A percentile compares a stretch with the other conserved stretches of the same genome.
Evolutionary conservation across 1,140 invertebrate genomes (phyloP).

Genomic region (Kradibia gibbosae): DNA sequence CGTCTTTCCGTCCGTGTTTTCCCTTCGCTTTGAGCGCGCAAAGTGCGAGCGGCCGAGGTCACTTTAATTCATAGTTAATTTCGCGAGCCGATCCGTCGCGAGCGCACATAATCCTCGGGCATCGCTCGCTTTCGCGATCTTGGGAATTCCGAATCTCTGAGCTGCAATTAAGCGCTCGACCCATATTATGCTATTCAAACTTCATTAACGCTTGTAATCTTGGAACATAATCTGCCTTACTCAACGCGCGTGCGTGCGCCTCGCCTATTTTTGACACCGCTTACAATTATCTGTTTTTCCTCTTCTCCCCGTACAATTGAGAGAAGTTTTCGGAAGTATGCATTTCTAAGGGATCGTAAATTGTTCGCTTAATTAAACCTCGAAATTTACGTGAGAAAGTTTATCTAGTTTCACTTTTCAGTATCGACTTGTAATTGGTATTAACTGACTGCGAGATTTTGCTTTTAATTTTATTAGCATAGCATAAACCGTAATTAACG

Average conservation of each 20-base stretch:
- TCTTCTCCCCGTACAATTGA: background rate
- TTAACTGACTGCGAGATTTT: constrained; percentile 17
- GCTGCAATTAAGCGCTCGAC: constrained; percentile 20
- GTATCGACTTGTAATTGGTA: constrained; percentile 17
- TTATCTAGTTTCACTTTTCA: constrained; percentile 26
- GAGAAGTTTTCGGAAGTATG: background rate
- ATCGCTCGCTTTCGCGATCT: background rate
- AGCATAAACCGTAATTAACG: constrained; percentile 6
- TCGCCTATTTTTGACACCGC: background rate
- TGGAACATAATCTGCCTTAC: background rate
- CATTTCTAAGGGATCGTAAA: background rate
- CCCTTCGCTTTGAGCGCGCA: background rate
- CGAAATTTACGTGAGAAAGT: constrained; percentile 32
- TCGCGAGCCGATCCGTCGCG: constrained; percentile 26
- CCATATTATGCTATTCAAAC: constrained; percentile 21
- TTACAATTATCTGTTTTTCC: background rate
- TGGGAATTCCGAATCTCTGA: constrained; percentile 12
- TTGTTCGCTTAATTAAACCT: constrained; percentile 23
- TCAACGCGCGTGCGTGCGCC: background rate
- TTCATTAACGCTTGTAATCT: constrained; percentile 9
- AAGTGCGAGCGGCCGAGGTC: background rate
- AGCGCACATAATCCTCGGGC: background rate
- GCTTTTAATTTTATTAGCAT: constrained; percentile 10
- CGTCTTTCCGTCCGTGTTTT: background rate
- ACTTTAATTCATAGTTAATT: constrained; percentile 41